Evolutionary conservation across 2,888 invertebrate species (phyloP).

Genomic region (Macrosoma leucophasiata): DNA sequence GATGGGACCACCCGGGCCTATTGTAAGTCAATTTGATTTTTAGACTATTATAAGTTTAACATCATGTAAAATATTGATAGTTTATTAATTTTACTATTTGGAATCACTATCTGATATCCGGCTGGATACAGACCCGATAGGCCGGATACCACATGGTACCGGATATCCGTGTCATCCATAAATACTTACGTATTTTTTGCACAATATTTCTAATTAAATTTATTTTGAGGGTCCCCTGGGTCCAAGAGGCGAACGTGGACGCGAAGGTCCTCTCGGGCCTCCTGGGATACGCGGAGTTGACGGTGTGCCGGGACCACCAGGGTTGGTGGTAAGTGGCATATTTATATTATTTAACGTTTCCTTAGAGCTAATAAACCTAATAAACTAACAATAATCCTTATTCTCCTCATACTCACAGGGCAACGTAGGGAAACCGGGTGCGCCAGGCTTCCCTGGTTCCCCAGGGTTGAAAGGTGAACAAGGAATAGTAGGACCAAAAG

Average conservation of each 20-base stretch:
- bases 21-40: constrained; percentile 71
- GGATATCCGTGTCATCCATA: no score
- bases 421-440: constrained; percentile 85
- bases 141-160: no score
- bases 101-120: no score
- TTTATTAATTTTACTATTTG: no score
- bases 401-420: constrained; percentile 69
- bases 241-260: constrained; percentile 87
- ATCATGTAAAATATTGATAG: no score
- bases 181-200: no score
- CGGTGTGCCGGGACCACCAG: constrained; percentile 86
- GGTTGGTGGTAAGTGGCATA: constrained; percentile 80
- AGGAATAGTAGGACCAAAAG: constrained; percentile 84
- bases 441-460: constrained; percentile 89
- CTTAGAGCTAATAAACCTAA: no score
- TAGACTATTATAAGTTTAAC: no score
- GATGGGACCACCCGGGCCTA: constrained; percentile 82
- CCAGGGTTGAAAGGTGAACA: constrained; percentile 89
- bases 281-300: constrained; percentile 87
- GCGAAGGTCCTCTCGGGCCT: constrained; percentile 87
- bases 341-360: no score
- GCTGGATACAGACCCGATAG: no score
- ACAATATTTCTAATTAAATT: constrained; percentile 5
- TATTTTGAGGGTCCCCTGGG: constrained; percentile 82
- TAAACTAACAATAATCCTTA: no score